Conservation (phyloP, 2,113 vertebrate genomes). For the Chloropsis cyanopogon region DNA sequence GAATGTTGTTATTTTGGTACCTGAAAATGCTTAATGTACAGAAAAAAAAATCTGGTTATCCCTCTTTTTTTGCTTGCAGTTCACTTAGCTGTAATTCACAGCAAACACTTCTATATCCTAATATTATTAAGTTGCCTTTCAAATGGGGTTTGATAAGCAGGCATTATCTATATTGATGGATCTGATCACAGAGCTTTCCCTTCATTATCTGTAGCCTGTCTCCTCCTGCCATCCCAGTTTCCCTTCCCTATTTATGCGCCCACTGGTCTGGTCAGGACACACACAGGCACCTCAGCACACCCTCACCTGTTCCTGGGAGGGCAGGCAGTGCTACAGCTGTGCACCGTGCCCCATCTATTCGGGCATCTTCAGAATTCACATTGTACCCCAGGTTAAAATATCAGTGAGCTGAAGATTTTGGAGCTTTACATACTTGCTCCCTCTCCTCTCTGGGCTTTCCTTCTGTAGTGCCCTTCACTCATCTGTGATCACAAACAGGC, state of each 20-base stretch:
- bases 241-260: not conserved
- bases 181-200: not conserved
- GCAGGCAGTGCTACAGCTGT: not conserved
- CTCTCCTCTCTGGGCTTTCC: not conserved
- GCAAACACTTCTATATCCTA: not conserved
- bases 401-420: not conserved
- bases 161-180: not conserved
- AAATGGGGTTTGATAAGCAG: not conserved
- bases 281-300: not conserved
- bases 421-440: not conserved
- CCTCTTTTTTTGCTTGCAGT: not conserved
- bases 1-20: not conserved
- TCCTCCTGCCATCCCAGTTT: not conserved
- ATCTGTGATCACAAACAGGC: not conserved
- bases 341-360: not conserved
- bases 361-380: not conserved
- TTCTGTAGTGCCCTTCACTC: not conserved
- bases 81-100: not conserved
- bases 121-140: not conserved
- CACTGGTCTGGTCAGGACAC: not conserved
- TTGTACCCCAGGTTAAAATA: not conserved
- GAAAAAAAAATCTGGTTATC: not conserved
- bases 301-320: not conserved
- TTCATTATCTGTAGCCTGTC: not conserved
- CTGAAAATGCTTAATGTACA: not conserved